A percentile compares a stretch with the other conserved stretches of the same genome.
These are phyloP conservation scores for Platalea minor DNA, from an alignment of 2,797 vertebrate genomes.

Conservation along the genomic window DNA sequence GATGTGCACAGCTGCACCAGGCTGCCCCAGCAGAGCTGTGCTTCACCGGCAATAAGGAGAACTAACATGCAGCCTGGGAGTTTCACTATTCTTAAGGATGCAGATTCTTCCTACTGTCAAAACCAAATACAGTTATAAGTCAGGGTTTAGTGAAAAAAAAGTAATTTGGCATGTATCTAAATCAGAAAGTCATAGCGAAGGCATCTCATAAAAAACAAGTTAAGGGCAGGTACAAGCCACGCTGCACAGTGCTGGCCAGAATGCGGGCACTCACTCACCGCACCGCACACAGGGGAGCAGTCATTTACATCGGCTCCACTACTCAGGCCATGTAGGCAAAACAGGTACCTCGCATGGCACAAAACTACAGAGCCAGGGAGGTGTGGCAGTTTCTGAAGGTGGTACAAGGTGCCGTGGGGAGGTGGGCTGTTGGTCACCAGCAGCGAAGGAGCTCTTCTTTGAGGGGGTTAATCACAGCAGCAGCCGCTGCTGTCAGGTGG, in stretches of 20 bases:
- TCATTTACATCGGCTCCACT: not conserved
- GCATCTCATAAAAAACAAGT: not conserved
- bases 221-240: not conserved
- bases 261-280: not conserved
- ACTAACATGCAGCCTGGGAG: not conserved
- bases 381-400: not conserved
- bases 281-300: not conserved
- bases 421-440: not conserved
- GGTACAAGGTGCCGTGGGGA: not conserved
- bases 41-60: not conserved
- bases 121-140: not conserved
- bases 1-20: fast-evolving
- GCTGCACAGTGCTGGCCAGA: not conserved
- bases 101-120: not conserved
- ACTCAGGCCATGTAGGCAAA: not conserved
- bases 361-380: not conserved
- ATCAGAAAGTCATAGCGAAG: not conserved
- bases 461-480: not conserved
- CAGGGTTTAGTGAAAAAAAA: not conserved
- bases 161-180: not conserved
- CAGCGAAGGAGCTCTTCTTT: not conserved
- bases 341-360: not conserved
- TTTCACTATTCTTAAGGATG: not conserved
- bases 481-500: not conserved
- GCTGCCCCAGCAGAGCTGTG: not conserved